These are phyloP conservation scores for Dinocampus coccinellae DNA, from an alignment of 2,888 invertebrate species.

Conservation along the genomic window DNA sequence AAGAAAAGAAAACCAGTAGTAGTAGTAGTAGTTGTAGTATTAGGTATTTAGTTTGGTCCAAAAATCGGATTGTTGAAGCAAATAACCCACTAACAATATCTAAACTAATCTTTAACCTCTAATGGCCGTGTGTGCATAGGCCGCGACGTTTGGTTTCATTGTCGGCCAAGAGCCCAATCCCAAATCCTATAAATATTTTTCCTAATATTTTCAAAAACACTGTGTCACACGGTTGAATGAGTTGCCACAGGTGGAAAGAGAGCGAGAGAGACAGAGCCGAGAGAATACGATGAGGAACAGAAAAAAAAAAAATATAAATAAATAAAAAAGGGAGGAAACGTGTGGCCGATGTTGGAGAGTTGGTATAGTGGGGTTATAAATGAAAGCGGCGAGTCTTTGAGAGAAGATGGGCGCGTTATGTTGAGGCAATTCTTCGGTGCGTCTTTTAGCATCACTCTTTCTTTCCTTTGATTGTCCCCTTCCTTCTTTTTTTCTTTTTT, in stretches of 20 bases:
- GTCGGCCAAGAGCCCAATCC: slow-evolving; percentile 18
- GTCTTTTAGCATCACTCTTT: slow-evolving; percentile 4
- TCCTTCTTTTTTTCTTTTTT: background rate
- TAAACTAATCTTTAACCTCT: slow-evolving; percentile 33
- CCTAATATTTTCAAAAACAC: slow-evolving; percentile 61
- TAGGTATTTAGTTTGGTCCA: slow-evolving; percentile 10
- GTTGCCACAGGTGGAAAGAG: background rate
- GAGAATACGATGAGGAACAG: background rate
- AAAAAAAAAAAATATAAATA: background rate
- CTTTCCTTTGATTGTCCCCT: background rate
- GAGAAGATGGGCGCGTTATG: background rate
- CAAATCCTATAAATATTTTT: slow-evolving; percentile 67
- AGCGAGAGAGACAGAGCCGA: background rate
- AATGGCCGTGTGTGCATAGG: no score
- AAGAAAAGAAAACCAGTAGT: slow-evolving; percentile 39
- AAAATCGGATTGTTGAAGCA: slow-evolving; percentile 51
- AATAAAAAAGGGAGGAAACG: slow-evolving; percentile 13
- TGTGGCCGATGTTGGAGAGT: slow-evolving; percentile 19
- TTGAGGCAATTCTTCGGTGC: slow-evolving; percentile 26
- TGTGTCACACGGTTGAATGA: slow-evolving; percentile 24
- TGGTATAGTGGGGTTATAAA: slow-evolving; percentile 34
- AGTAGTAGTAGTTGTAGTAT: slow-evolving; percentile 22
- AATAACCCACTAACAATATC: slow-evolving; percentile 38
- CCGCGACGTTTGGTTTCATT: slow-evolving; percentile 30
- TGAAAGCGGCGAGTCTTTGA: slow-evolving; percentile 30